A percentile compares a stretch with the other conserved stretches of the same genome.
Evolutionary conservation across 2,797 vertebrate genomes (phyloP).

Genomic region (Sparus aurata): DNA sequence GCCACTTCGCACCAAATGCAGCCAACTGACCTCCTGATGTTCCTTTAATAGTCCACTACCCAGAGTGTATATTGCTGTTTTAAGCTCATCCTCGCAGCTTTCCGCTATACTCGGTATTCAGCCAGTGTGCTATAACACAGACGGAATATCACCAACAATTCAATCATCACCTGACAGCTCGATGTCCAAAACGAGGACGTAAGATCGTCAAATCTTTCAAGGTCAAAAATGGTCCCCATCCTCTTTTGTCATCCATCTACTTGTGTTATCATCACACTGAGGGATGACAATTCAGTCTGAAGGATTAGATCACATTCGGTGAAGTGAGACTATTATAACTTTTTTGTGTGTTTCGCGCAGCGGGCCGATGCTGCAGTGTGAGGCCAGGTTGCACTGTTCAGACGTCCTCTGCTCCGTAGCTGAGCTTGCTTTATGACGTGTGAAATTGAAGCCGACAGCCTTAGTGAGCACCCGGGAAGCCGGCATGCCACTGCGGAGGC

Average conservation of each 20-base stretch:
- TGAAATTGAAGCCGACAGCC: conserved; percentile 71
- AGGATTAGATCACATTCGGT: neutral
- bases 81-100: neutral
- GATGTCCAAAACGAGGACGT: neutral
- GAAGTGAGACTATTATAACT: conserved; percentile 18
- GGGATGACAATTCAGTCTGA: neutral
- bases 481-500: conserved; percentile 35
- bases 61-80: conserved; percentile 6
- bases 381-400: conserved; percentile 22
- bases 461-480: conserved; percentile 37
- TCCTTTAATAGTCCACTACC: neutral
- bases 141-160: neutral
- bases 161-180: conserved; percentile 2
- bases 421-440: conserved; percentile 66
- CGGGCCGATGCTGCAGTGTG: conserved; percentile 29
- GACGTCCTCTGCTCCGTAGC: conserved; percentile 39
- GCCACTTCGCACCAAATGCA: conserved; percentile 26
- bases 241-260: neutral
- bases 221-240: neutral
- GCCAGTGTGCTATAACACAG: neutral
- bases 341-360: conserved; percentile 9
- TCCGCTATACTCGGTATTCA: conserved; percentile 1
- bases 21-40: conserved; percentile 33
- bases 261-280: neutral
- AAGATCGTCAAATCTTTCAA: conserved; percentile 1